Base-by-base conservation (phyloP, 2,113 vertebrate species). In the Saccopteryx bilineata region DNA sequence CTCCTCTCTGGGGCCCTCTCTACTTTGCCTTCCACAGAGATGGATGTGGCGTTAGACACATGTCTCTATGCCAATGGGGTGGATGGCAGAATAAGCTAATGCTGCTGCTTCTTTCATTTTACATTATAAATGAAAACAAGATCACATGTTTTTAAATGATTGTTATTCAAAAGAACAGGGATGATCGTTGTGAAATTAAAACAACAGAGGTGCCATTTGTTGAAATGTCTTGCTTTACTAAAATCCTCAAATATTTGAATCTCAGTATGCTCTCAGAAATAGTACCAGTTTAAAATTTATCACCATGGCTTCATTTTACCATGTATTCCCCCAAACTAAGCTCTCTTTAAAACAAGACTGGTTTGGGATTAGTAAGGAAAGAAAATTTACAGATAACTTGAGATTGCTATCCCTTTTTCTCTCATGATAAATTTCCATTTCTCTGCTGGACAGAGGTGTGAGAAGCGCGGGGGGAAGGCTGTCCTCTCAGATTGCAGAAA, bases 41-140 rank as follows among this genome's bases (percentile, higher is more conserved):
- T 1, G 7, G 5, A 1, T 0, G 5, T 0, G 1, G 66, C 46
- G 7, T 48, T 9, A 9, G 46, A 33, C 24, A 15, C 26, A 39
- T 39, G 21, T 14, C 23, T 87, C 26, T 5, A 0, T 12, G 9
- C 33, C 4, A 1, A 9, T 0, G 60, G 12, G 31, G 58, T 1
- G 11, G 18, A 9, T 33, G 39, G 56, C 7, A 19, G n/a, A n/a
- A 46, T 31, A 8, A 82, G 28, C n/a, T 13, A n/a, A 2, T 28
- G 14, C 28, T 14, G 6, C 11, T 46, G 7, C 48, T 26, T 58
- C 15, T 39, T 87, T 21, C 76, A 39, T 56, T 26, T 50, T 66
- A 33, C 8, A 31, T n/a, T 78, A 54, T 11, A 74, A 50, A 82
- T 75, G 5, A 21, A 63, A 85, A n/a, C n/a, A 33, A 54, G 18